These are phyloP conservation scores for Lutjanus argentimaculatus DNA, from an alignment of 2,797 vertebrate genomes.

Conservation along the genomic window DNA sequence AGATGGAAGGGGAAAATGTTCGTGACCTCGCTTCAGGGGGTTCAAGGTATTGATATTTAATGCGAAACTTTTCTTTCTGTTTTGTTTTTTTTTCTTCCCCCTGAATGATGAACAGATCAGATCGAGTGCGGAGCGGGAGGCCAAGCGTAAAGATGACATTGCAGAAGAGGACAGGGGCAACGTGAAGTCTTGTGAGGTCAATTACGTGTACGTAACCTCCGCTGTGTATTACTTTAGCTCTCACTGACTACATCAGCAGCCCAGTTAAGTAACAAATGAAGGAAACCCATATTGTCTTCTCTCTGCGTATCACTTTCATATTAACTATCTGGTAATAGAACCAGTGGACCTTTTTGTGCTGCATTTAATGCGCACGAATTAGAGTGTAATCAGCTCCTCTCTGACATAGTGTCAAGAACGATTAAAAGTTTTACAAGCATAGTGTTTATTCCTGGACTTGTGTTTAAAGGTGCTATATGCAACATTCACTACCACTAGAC, in stretches of 20 bases:
- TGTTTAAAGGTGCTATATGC: background rate
- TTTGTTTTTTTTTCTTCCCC: background rate
- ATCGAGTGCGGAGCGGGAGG: conserved; percentile 90
- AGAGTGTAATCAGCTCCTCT: background rate
- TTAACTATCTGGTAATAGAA: background rate
- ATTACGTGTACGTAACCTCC: conserved; percentile 93
- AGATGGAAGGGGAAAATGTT: conserved; percentile 29
- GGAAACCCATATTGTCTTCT: conserved; percentile 13
- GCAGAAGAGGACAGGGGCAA: conserved; percentile 97
- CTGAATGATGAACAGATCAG: conserved; percentile 88
- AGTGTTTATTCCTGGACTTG: background rate
- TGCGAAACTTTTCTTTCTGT: background rate
- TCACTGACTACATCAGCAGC: conserved; percentile 10
- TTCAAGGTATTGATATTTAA: conserved; percentile 56
- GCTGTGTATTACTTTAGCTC: background rate
- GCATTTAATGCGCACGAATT: conserved; percentile 17
- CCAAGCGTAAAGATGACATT: conserved; percentile 92
- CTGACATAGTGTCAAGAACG: background rate
- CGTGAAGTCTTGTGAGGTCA: conserved; percentile 96
- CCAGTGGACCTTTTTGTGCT: conserved; percentile 1
- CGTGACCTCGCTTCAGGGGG: conserved; percentile 48
- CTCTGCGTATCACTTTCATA: conserved; percentile 8
- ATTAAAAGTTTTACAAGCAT: background rate
- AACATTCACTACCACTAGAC: too few species aligned
- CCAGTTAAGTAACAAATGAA: conserved; percentile 2